phyloP scores from a whole-genome alignment of 2,888 invertebrate genomes.

The Lepeophtheirus nordmannii region DNA sequence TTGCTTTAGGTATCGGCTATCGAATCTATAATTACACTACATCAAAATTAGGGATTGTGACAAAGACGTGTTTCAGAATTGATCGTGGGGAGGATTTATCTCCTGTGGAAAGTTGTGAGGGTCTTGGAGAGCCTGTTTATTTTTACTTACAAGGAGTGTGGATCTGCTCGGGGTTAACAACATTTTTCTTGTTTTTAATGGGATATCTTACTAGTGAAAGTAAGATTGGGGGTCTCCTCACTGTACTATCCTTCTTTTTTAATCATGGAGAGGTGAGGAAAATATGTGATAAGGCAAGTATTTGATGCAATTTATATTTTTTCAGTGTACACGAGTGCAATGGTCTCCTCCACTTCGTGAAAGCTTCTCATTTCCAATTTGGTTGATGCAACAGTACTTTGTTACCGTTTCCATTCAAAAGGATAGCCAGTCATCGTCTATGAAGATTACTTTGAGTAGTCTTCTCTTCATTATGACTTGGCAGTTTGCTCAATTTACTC shows the following conservation, averaged over 20 bases:
- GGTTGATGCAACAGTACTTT: conserved; percentile 45
- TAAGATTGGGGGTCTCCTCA: conserved; percentile 53
- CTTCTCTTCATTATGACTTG: conserved; percentile 45
- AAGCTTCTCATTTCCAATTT: conserved; percentile 65
- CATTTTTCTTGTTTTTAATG: conserved; percentile 47
- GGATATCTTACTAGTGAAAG: background rate
- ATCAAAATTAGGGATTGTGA: conserved; percentile 32
- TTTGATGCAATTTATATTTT: conserved; percentile 19
- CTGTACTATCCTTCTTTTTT: conserved; percentile 55
- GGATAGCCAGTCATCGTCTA: background rate
- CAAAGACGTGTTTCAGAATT: conserved; percentile 21
- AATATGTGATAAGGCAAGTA: background rate
- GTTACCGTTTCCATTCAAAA: background rate
- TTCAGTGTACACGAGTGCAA: conserved; percentile 53
- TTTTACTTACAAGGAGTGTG: conserved; percentile 68
- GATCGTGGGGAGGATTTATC: conserved; percentile 44
- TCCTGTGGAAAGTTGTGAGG: conserved; percentile 56
- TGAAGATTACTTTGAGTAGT: conserved; percentile 4
- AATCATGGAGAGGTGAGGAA: conserved; percentile 55
- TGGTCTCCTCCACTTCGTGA: conserved; percentile 74
- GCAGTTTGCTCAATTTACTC: conserved; percentile 64
- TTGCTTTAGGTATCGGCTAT: conserved; percentile 40
- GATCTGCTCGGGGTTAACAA: conserved; percentile 54
- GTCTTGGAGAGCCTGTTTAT: conserved; percentile 59
- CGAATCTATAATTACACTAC: conserved; percentile 38